phyloP scores from a whole-genome alignment of 2,113 vertebrate genomes.

The Clarias macrocephalus region DNA sequence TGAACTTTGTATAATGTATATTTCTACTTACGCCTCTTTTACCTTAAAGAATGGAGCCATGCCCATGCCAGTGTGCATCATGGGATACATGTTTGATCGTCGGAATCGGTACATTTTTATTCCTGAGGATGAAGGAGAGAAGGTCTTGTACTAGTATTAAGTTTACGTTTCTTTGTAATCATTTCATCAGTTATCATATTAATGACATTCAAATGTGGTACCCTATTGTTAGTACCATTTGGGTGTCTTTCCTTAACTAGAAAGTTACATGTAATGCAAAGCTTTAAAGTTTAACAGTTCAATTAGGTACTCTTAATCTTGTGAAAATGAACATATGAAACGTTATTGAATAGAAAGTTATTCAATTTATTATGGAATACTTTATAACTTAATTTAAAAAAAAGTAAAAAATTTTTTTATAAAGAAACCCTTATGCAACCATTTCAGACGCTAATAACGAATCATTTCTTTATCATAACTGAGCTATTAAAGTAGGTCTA shows the following conservation, averaged over 20 bases:
- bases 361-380: background rate
- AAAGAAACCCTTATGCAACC: background rate
- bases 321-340: background rate
- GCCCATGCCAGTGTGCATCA: slow-evolving; percentile 74
- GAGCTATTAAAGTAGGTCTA: background rate
- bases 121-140: slow-evolving; percentile 47
- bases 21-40: slow-evolving; percentile 34
- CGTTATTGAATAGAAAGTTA: background rate
- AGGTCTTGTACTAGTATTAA: background rate
- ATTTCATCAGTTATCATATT: background rate
- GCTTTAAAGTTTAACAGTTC: background rate
- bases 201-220: background rate
- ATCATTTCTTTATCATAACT: background rate
- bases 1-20: background rate
- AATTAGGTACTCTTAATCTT: background rate
- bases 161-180: background rate
- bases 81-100: slow-evolving; percentile 70
- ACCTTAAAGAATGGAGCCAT: slow-evolving; percentile 79
- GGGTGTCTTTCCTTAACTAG: background rate
- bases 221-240: background rate
- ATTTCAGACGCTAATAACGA: background rate
- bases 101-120: slow-evolving; percentile 75
- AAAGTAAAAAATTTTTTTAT: background rate
- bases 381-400: background rate
- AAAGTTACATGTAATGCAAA: background rate